These are phyloP conservation scores for Arge pagana DNA, from an alignment of 2,888 invertebrate species.

Conservation along the genomic window DNA sequence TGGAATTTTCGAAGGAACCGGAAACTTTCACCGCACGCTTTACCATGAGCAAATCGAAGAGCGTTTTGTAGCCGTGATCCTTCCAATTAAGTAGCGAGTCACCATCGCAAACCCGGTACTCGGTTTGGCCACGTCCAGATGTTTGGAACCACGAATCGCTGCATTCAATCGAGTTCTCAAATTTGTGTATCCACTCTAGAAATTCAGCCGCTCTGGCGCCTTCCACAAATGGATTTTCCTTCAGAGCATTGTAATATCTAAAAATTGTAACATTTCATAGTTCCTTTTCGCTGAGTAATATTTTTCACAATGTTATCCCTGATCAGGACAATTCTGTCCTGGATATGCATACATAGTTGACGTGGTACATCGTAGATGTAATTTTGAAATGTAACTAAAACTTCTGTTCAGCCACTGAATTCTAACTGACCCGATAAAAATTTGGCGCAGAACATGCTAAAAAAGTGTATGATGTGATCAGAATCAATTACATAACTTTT, in stretches of 20 bases:
- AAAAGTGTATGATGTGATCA: too few species aligned
- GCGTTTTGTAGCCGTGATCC: conserved; percentile 69
- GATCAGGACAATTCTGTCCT: too few species aligned
- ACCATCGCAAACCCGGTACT: conserved; percentile 73
- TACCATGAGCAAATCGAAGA: conserved; percentile 74
- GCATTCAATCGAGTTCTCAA: conserved; percentile 62
- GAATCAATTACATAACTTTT: too few species aligned
- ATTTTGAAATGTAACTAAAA: too few species aligned
- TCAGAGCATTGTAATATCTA: conserved; percentile 41
- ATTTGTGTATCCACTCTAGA: conserved; percentile 65
- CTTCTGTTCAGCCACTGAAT: too few species aligned
- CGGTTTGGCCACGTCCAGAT: conserved; percentile 67
- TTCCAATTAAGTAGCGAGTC: conserved; percentile 76
- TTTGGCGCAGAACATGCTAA: too few species aligned
- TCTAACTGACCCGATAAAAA: too few species aligned
- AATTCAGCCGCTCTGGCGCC: conserved; percentile 57
- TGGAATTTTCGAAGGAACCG: conserved; percentile 15
- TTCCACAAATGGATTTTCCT: conserved; percentile 36
- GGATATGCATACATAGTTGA: too few species aligned
- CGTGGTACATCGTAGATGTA: too few species aligned
- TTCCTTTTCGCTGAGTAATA: too few species aligned
- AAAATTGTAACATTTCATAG: conserved; percentile 28
- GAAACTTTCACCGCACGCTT: conserved; percentile 24
- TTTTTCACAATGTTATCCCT: too few species aligned
- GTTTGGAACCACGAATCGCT: conserved; percentile 70